Evolutionary conservation across 1,140 invertebrate genomes (phyloP).

Genomic region (Ceratina australensis): DNA sequence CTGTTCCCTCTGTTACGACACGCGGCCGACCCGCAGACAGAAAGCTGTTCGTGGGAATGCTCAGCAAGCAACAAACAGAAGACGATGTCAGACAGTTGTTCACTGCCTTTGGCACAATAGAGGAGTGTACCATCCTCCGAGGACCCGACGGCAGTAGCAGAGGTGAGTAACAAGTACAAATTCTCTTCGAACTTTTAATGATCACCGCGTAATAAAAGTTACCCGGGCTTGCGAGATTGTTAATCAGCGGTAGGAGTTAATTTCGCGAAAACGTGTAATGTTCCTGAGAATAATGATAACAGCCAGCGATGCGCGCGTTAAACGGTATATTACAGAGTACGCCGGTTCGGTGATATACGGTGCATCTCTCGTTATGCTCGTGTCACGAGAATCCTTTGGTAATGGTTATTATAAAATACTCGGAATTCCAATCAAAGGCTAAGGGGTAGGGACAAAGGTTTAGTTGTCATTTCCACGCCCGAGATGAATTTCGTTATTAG

Average conservation of each 20-base stretch:
- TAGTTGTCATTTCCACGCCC: neutral
- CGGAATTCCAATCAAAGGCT: neutral
- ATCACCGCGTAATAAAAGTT: neutral
- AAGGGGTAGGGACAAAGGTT: neutral
- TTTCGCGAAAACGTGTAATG: too few species aligned
- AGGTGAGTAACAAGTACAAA: constrained; percentile 85
- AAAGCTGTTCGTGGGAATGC: constrained; percentile 99
- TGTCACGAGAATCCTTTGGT: neutral
- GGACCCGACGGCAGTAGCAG: constrained; percentile 98
- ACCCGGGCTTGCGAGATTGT: too few species aligned
- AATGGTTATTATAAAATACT: neutral
- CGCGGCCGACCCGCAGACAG: constrained; percentile 85
- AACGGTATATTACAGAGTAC: too few species aligned
- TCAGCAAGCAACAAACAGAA: constrained; percentile 99
- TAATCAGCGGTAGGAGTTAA: too few species aligned
- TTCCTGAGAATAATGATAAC: too few species aligned
- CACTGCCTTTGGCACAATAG: constrained; percentile 97
- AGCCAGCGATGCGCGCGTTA: too few species aligned
- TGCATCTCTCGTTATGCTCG: too few species aligned
- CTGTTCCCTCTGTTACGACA: constrained; percentile 65
- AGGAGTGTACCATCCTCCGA: constrained; percentile 98
- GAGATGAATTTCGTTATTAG: constrained; percentile 18
- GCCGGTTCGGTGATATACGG: too few species aligned
- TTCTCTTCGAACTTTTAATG: neutral
- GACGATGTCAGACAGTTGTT: constrained; percentile 99